Base-by-base conservation (phyloP, 2,113 vertebrate genomes). In the Clinocottus analis region DNA sequence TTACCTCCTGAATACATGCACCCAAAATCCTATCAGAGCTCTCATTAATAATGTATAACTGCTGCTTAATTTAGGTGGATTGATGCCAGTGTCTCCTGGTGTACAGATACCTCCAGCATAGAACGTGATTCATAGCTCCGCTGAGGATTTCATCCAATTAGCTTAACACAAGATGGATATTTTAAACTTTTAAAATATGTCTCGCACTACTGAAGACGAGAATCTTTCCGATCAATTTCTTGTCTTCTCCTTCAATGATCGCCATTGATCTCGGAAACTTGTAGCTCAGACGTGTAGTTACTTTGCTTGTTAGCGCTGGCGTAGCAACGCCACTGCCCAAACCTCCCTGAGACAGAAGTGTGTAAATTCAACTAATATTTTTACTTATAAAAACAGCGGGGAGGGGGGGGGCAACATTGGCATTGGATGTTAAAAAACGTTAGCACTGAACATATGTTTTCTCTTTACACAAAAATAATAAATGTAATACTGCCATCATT, bases 51-150 rank as follows among this genome's bases (percentile, higher is more conserved):
- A 71, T 41, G 70, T 45, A 29, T 23, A 39, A 31, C 60, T 25
- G 39, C 58, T 4, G 23, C 49, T 51, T 75, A 39, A 75, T 75
- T 81, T 49, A 49, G 29, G 61, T 65, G 60, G 51, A 76, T 65
- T 31, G 21, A 49, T 58, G 29, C 19, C n/a, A 0, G 12, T 14
- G 47, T 35, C 19, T 81, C 37, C 13, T n/a, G 43, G 19, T 56
- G 27, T 27, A 37, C 7, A 33, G n/a, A 49, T 19, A 13, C 49
- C 23, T 61, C 27, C 25, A 45, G 68, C 3, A 0, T 4, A 29
- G 41, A 21, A n/a, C 10, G 8, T 51, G 49, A 51, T 51, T 51
- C 9, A 51, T 16, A 23, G 49, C 49, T n/a, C 21, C 8, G 19
- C 47, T n/a, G 17, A 2, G 10, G 53, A 55, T 45, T 62, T 55